Percentiles rank a stretch among this genome's conserved stretches.
Evolutionary conservation across 1,140 invertebrate genomes (phyloP).

Genomic region (Drosophila tani): DNA sequence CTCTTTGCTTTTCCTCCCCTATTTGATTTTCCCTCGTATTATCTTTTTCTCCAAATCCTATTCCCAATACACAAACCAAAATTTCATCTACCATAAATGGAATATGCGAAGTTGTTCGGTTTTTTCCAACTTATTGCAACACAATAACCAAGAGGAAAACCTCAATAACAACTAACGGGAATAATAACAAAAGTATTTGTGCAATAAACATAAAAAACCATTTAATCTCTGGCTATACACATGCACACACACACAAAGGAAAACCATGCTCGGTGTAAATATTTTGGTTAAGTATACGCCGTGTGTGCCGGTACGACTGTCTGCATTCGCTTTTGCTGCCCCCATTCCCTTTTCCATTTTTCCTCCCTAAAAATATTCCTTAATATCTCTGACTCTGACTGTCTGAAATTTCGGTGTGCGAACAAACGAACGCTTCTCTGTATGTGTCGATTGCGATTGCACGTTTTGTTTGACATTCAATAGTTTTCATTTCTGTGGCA

Average conservation of each 20-base stretch:
- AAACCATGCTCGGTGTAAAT: constrained; percentile 53
- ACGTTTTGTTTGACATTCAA: constrained; percentile 81
- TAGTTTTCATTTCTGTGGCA: constrained; percentile 75
- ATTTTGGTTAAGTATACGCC: constrained; percentile 80
- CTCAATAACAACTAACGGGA: constrained; percentile 40
- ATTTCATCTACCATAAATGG: constrained; percentile 28
- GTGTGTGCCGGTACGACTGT: constrained; percentile 24
- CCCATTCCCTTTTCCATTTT: neutral
- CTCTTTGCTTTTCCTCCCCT: too few species aligned
- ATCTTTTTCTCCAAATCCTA: constrained; percentile 12
- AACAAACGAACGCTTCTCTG: constrained; percentile 7
- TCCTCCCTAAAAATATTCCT: constrained; percentile 25
- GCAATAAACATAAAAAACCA: constrained; percentile 77
- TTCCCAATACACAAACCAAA: constrained; percentile 27
- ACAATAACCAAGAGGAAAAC: constrained; percentile 9
- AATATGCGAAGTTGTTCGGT: constrained; percentile 7
- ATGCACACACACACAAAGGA: constrained; percentile 4
- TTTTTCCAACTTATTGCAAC: constrained; percentile 15
- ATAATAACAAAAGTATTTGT: constrained; percentile 61
- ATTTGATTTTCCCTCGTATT: neutral
- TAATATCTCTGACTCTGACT: constrained; percentile 27
- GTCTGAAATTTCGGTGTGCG: constrained; percentile 29
- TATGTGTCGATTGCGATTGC: constrained; percentile 60
- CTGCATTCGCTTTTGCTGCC: constrained; percentile 1
- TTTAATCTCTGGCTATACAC: constrained; percentile 66